phyloP scores from a whole-genome alignment of 1,140 invertebrate species.

The Cydia strobilella region DNA sequence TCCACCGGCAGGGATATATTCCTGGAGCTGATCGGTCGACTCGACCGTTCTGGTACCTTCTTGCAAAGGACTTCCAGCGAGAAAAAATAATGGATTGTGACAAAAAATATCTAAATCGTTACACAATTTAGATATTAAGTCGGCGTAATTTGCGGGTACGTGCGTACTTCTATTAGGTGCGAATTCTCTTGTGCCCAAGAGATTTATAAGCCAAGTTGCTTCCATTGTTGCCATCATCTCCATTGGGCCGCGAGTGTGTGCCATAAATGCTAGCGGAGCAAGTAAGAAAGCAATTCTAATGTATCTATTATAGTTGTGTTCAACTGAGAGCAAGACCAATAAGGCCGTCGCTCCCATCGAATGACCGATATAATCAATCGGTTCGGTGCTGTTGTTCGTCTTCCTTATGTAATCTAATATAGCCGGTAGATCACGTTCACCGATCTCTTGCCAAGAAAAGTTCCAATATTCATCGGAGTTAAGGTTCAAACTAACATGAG shows the following conservation, averaged over 20 bases:
- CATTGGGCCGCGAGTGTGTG: slow-evolving; percentile 77
- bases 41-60: not conserved
- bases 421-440: slow-evolving; percentile 75
- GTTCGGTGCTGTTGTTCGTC: slow-evolving; percentile 55
- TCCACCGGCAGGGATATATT: not conserved
- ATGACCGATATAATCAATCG: slow-evolving; percentile 82
- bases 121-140: slow-evolving; percentile 69
- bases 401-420: slow-evolving; percentile 76
- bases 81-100: slow-evolving; percentile 41
- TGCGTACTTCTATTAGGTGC: slow-evolving; percentile 49
- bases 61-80: slow-evolving; percentile 57
- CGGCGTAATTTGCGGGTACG: slow-evolving; percentile 77
- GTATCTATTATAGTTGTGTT: slow-evolving; percentile 82
- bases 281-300: slow-evolving; percentile 81
- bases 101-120: slow-evolving; percentile 41
- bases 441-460: slow-evolving; percentile 84
- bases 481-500: slow-evolving; percentile 75
- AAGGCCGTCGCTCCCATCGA: slow-evolving; percentile 84
- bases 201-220: slow-evolving; percentile 67
- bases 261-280: slow-evolving; percentile 83
- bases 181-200: slow-evolving; percentile 56
- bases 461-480: slow-evolving; percentile 81
- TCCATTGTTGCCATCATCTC: slow-evolving; percentile 69
- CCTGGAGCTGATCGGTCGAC: not conserved
- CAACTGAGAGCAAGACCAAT: slow-evolving; percentile 79